Percentiles rank a stretch among this genome's conserved stretches.
These are phyloP conservation scores for Sitophilus oryzae DNA, from an alignment of 1,140 invertebrate species.

Conservation along the genomic window DNA sequence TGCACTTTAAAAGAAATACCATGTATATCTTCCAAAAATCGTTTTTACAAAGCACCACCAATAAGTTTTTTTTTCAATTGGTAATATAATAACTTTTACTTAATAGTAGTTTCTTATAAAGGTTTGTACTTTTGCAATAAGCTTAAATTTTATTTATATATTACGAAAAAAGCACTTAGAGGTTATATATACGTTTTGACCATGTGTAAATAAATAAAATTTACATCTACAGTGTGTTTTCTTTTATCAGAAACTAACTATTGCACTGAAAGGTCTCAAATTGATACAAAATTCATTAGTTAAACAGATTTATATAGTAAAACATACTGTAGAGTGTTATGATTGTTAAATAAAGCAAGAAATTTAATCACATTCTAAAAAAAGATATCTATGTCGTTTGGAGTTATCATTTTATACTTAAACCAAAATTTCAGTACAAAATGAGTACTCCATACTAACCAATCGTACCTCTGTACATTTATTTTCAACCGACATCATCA, in stretches of 20 bases:
- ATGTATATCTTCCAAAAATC: too few relatives aligned
- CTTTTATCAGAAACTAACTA: background rate
- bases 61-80: background rate
- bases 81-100: background rate
- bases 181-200: slow-evolving; percentile 1
- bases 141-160: slow-evolving; percentile 14
- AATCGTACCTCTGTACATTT: background rate
- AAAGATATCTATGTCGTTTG: too few relatives aligned
- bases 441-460: too few relatives aligned
- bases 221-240: background rate
- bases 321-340: slow-evolving; percentile 2
- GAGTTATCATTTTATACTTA: too few relatives aligned
- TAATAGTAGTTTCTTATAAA: slow-evolving; percentile 8
- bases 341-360: too few relatives aligned
- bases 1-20: too few relatives aligned
- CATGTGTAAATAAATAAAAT: background rate
- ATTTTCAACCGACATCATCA: background rate
- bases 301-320: background rate
- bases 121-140: slow-evolving; percentile 21
- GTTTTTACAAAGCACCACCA: slow-evolving; percentile 6
- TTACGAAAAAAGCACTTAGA: slow-evolving; percentile 16
- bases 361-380: too few relatives aligned
- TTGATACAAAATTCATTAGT: slow-evolving; percentile 1
- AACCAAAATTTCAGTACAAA: too few relatives aligned
- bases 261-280: slow-evolving; percentile 12